Evolutionary conservation across 2,797 vertebrate genomes (phyloP).

Genomic region (Tragelaphus eurycerus): DNA sequence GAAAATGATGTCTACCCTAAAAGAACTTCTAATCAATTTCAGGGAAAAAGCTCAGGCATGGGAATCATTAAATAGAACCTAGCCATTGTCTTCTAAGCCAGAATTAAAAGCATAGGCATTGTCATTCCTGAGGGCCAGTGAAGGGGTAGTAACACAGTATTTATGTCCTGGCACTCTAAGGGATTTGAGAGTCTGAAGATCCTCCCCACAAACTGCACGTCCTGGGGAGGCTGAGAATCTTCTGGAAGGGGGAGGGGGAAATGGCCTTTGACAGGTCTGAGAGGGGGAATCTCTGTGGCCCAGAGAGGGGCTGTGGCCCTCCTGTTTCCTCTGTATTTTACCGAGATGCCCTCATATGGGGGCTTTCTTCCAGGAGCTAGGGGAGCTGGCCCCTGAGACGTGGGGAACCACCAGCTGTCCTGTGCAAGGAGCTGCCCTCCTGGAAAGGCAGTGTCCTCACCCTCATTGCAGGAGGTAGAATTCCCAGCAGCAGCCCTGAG

Average conservation of each 20-base stretch:
- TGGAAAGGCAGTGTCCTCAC: not conserved
- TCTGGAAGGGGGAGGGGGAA: not conserved
- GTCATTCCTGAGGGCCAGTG: not conserved
- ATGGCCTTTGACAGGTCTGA: not conserved
- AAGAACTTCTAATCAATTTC: slow-evolving; percentile 13
- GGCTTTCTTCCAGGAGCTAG: not conserved
- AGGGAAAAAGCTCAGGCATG: not conserved
- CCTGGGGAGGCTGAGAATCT: not conserved
- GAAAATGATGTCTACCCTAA: not conserved
- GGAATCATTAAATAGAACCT: not conserved
- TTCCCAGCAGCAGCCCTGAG: not conserved
- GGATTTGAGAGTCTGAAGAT: not conserved
- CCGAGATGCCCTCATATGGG: not conserved
- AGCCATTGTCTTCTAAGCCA: not conserved
- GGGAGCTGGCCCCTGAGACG: no score
- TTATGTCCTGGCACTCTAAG: not conserved
- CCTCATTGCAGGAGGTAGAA: not conserved
- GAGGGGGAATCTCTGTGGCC: not conserved
- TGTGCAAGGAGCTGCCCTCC: not conserved
- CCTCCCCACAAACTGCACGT: not conserved
- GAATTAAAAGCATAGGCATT: not conserved
- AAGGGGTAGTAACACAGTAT: not conserved
- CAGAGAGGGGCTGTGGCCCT: not conserved
- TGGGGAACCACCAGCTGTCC: not conserved
- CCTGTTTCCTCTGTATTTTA: not conserved